phyloP scores from a whole-genome alignment of 2,113 vertebrate genomes.

The Willisornis vidua region DNA sequence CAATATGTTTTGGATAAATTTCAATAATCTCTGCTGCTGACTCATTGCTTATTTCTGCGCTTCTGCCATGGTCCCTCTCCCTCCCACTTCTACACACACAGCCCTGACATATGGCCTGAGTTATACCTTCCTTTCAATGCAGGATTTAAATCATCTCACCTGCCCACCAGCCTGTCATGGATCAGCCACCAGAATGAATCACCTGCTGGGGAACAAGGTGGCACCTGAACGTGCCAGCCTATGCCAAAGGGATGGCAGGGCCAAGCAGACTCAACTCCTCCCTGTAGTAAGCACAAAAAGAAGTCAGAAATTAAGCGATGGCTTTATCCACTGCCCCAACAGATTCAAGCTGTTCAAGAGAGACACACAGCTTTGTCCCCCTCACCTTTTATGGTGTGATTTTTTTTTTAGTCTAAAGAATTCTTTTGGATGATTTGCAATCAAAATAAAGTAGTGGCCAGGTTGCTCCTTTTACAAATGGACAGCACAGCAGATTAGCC shows the following conservation, averaged over 20 bases:
- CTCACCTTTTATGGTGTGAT: rapidly evolving
- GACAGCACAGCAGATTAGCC: neutral
- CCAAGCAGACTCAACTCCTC: neutral
- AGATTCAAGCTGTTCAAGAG: neutral
- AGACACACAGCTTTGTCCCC: neutral
- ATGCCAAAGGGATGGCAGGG: neutral
- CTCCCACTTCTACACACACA: neutral
- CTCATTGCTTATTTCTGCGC: constrained; percentile 22
- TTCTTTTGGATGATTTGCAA: neutral
- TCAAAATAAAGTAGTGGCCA: neutral
- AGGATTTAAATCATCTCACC: constrained; percentile 38
- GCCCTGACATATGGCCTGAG: constrained; percentile 9
- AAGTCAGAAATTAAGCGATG: neutral
- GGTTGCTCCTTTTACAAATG: neutral
- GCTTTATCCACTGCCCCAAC: neutral
- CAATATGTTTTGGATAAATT: constrained; percentile 29
- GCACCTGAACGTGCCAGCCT: neutral
- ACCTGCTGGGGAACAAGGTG: neutral
- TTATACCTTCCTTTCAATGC: constrained; percentile 9
- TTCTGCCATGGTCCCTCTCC: neutral
- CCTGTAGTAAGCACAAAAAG: neutral
- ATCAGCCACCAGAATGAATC: neutral
- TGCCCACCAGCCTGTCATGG: constrained; percentile 11
- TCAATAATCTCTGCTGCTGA: neutral
- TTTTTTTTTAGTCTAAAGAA: neutral